Conservation (phyloP, 2,797 vertebrate genomes). For the Emydoidea blandingii region DNA sequence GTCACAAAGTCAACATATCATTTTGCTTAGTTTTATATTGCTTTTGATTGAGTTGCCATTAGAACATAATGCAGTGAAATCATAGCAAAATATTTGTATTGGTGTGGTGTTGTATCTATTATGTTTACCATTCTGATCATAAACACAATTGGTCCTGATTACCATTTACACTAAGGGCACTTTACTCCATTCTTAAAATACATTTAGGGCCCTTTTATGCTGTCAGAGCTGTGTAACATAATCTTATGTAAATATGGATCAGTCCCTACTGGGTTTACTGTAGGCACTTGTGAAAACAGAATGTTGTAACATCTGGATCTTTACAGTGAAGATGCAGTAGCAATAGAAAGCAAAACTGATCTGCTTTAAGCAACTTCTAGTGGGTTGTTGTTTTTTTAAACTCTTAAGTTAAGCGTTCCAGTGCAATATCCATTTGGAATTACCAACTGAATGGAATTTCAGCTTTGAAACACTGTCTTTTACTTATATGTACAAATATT, state of each 20-base stretch:
- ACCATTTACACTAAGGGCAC: neutral
- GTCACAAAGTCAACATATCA: neutral
- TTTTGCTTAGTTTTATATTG: neutral
- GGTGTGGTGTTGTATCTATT: neutral
- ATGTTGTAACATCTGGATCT: neutral
- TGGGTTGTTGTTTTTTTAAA: neutral
- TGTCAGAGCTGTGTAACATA: neutral
- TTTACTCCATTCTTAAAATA: neutral
- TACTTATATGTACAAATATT: neutral
- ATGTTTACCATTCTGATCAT: neutral
- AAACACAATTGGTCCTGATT: neutral
- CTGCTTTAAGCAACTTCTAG: neutral
- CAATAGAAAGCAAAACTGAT: neutral
- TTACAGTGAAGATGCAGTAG: neutral
- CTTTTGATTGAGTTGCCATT: neutral
- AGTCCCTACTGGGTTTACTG: neutral
- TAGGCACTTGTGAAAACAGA: neutral
- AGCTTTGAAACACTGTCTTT: neutral
- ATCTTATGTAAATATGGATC: neutral
- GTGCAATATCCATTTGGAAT: neutral
- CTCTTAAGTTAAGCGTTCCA: neutral
- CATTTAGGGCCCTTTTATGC: neutral
- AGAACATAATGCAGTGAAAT: neutral
- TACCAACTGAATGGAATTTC: neutral
- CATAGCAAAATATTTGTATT: neutral